These are phyloP conservation scores for Fundulus diaphanus DNA, from an alignment of 2,797 vertebrate genomes.

Conservation along the genomic window DNA sequence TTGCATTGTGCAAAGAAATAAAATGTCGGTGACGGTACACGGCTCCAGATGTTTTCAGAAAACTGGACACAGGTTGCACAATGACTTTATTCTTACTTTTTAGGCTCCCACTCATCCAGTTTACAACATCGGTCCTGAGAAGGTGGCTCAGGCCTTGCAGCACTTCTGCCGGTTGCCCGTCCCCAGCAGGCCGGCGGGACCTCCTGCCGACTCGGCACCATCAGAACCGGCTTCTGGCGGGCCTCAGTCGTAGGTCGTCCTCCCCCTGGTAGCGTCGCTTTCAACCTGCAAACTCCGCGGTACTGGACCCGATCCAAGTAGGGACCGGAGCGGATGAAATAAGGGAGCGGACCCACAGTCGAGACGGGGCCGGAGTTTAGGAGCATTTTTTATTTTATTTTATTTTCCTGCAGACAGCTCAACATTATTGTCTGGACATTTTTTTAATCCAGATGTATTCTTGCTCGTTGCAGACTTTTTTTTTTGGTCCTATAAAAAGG, in stretches of 20 bases:
- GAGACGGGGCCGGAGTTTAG: constrained; percentile 24
- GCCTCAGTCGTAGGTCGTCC: constrained; percentile 43
- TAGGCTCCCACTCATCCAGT: constrained; percentile 94
- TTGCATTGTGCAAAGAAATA: not conserved
- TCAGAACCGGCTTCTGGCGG: constrained; percentile 15
- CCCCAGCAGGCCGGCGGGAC: constrained; percentile 36
- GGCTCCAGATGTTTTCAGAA: not conserved
- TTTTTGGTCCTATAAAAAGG: constrained; percentile 51
- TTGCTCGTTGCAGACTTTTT: constrained; percentile 35
- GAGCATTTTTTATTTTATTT: constrained; percentile 7
- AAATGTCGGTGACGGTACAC: not conserved
- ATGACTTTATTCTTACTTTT: not conserved
- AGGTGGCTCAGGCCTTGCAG: constrained; percentile 87
- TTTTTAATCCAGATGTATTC: constrained; percentile 20
- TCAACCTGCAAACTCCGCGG: constrained; percentile 19
- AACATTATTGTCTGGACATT: constrained; percentile 18
- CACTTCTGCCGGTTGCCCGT: constrained; percentile 86
- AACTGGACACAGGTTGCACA: not conserved
- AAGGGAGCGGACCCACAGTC: constrained; percentile 1
- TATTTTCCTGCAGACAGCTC: constrained; percentile 25
- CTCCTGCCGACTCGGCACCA: not conserved
- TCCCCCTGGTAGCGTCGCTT: not conserved
- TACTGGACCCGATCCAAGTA: constrained; percentile 26
- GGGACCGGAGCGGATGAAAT: constrained; percentile 22
- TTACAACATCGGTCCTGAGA: constrained; percentile 95